Percentiles rank a stretch among this genome's conserved stretches.
Evolutionary conservation across 2,113 vertebrate genomes (phyloP).

Genomic region (Aspiorhynchus laticeps): DNA sequence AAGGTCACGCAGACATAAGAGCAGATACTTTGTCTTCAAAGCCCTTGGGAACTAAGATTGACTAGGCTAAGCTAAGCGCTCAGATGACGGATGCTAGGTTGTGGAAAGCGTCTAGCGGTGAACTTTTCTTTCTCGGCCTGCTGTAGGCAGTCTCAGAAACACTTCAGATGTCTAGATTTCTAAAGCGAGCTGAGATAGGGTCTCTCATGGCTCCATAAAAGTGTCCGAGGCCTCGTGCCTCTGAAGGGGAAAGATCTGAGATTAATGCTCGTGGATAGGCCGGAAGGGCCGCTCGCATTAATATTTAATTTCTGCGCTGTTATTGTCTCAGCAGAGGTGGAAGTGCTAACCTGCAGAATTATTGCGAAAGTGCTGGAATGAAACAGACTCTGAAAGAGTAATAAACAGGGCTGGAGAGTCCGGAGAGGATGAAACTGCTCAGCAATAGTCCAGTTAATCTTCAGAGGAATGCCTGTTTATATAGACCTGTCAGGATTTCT

Average conservation of each 20-base stretch:
- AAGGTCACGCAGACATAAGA: conserved; percentile 12
- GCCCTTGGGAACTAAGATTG: not conserved
- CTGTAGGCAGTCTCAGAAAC: conserved; percentile 55
- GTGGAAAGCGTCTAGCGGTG: not conserved
- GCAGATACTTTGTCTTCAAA: conserved; percentile 31
- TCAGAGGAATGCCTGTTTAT: conserved; percentile 11
- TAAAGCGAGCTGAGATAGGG: conserved; percentile 71
- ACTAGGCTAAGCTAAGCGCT: conserved; percentile 16
- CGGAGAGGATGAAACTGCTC: not conserved
- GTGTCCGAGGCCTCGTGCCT: conserved; percentile 66
- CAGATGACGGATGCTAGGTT: conserved; percentile 12
- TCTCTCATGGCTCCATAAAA: conserved; percentile 62
- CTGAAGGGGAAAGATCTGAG: conserved; percentile 67
- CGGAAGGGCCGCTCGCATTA: conserved; percentile 70
- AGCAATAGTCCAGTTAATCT: not conserved
- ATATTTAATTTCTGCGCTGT: conserved; percentile 76
- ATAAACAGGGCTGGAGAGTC: not conserved
- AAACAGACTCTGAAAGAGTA: conserved; percentile 44
- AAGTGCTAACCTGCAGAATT: conserved; percentile 72
- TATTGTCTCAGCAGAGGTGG: conserved; percentile 67
- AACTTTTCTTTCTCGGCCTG: not conserved
- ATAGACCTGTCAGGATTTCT: not conserved
- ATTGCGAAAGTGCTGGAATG: conserved; percentile 55
- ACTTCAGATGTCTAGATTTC: conserved; percentile 70
- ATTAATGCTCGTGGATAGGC: conserved; percentile 72